Conservation (phyloP, 2,113 vertebrate genomes). For the Notothenia rossii region DNA sequence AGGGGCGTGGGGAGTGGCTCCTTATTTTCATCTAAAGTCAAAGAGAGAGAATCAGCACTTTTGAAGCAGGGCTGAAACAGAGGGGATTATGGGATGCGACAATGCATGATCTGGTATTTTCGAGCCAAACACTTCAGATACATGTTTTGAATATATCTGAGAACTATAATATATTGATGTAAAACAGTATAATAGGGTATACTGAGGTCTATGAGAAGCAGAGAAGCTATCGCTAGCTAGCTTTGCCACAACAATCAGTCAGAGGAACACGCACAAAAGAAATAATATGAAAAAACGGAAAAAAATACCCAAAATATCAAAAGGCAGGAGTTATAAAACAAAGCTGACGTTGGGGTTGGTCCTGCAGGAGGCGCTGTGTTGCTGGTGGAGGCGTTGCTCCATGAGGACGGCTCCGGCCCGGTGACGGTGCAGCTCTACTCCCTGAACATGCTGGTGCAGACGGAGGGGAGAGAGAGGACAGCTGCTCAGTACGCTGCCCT, state of each 20-base stretch:
- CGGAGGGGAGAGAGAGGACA: constrained; percentile 88
- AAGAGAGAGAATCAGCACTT: too few relatives aligned
- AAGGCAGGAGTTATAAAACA: not conserved
- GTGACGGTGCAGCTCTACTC: constrained; percentile 86
- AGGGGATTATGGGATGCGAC: too few relatives aligned
- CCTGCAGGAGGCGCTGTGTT: constrained; percentile 86
- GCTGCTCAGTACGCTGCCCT: constrained; percentile 83
- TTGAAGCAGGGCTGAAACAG: too few relatives aligned
- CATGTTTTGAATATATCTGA: too few relatives aligned
- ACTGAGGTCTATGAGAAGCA: not conserved
- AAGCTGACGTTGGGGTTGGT: not conserved
- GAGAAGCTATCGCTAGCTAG: too few relatives aligned
- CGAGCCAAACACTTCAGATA: too few relatives aligned
- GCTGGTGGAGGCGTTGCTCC: constrained; percentile 86
- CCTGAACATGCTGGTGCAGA: constrained; percentile 93
- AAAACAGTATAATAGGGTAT: too few relatives aligned
- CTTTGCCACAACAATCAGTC: not conserved
- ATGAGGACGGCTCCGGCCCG: constrained; percentile 86
- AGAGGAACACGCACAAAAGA: not conserved
- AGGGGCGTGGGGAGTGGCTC: too few relatives aligned
- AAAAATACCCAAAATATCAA: not conserved
- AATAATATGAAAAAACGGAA: not conserved
- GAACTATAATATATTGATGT: too few relatives aligned
- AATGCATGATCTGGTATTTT: too few relatives aligned
- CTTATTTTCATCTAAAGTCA: too few relatives aligned